A percentile compares a stretch with the other conserved stretches of the same genome.
phyloP scores from a whole-genome alignment of 2,888 invertebrate species.

The Eremobia ochroleuca region DNA sequence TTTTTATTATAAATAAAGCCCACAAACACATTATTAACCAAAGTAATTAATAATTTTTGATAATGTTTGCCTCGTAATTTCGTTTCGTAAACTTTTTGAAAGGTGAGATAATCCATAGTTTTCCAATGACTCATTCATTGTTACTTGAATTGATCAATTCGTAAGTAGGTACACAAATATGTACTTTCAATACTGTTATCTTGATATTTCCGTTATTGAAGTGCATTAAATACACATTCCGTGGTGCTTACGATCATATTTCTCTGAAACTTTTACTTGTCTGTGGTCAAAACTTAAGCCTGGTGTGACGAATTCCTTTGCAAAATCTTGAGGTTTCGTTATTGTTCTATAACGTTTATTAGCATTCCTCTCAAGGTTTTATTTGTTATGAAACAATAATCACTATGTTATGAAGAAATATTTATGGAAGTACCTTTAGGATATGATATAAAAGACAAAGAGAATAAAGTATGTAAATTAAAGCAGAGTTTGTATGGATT shows the following conservation, averaged over 20 bases:
- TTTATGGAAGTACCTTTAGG: too few species aligned
- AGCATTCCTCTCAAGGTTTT: background rate
- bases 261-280: conserved; percentile 15
- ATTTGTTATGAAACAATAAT: background rate
- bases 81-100: background rate
- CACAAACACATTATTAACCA: background rate
- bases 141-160: conserved; percentile 30
- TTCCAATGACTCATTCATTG: conserved; percentile 52
- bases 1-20: conserved; percentile 23
- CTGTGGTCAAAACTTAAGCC: background rate
- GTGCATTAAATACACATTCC: conserved; percentile 7
- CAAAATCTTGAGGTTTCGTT: background rate
- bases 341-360: background rate
- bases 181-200: conserved; percentile 23
- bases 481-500: too few species aligned
- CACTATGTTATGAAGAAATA: too few species aligned
- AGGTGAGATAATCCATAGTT: conserved; percentile 44
- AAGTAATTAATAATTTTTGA: background rate
- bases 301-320: background rate
- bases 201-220: conserved; percentile 27
- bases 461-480: too few species aligned
- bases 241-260: background rate
- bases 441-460: too few species aligned
- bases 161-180: conserved; percentile 30
- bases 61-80: background rate